Base-by-base conservation (phyloP, 2,797 vertebrate genomes). In the Channa striata region DNA sequence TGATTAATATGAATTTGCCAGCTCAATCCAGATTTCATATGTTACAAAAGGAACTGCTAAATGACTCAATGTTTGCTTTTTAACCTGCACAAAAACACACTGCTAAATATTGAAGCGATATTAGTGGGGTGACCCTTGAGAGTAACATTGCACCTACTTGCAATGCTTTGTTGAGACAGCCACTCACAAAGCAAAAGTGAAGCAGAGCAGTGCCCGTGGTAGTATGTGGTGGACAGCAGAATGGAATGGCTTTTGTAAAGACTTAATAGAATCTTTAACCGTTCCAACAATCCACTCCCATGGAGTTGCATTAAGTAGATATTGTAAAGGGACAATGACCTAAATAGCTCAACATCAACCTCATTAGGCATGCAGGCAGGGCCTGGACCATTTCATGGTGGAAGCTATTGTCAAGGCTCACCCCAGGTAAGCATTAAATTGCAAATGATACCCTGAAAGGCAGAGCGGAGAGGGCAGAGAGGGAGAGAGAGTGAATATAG, bases 381-480 rank as follows among this genome's bases (percentile, higher is more conserved):
- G 93, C 91, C 93, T 80, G 92, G 91, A 94, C 94, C 93, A 94
- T 96, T 96, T 96, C 95, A 95, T 92, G 95, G 95, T 94, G 94
- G 90, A 94, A 84, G 53, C 95, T 94, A 96, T 99, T 98, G 97
- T 98, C 91, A 94, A 90, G 69, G 90, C 83, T 92, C 96, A 96
- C 96, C 95, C 96, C 96, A 97, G 97, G 97, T 99, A 97, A 97
- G 97, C 97, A 99, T 99, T 98, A 97, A 97, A 97, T 98, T 99
- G 97, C 97, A 98, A 99, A 99, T 97, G 96, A 97, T 95, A 96
- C 93, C 87, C 95, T 97, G 94, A 96, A 97, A 98, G 93, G 95
- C 90, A 67, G 84, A 90, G 91, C 90, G 90, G 87, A 93, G 90
- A 91, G 91, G 88, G 85, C 84, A 88, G 85, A 83, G 84, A 80